Conservation (phyloP, 2,797 vertebrate species). For the Bovichtus diacanthus region DNA sequence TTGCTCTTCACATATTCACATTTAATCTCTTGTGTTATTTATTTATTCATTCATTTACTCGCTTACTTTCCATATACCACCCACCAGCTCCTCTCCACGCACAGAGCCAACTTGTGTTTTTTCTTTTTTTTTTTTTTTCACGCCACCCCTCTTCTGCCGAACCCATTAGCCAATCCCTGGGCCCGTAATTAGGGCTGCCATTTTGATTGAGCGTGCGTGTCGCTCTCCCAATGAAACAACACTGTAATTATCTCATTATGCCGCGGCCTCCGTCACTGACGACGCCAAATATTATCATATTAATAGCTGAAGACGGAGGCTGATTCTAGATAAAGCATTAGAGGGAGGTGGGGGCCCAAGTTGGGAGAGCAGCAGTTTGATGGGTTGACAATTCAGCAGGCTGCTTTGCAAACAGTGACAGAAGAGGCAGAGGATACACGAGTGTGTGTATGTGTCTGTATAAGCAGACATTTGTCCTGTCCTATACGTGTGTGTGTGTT, state of each 20-base stretch:
- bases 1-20: conserved; percentile 38
- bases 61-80: conserved; percentile 12
- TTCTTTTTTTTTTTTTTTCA: neutral
- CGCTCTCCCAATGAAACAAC: conserved; percentile 92
- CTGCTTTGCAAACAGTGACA: conserved; percentile 50
- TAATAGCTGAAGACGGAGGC: conserved; percentile 75
- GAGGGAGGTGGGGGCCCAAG: no score
- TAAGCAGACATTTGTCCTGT: neutral
- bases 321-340: conserved; percentile 56
- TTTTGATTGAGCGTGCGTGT: conserved; percentile 93
- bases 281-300: conserved; percentile 85
- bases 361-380: conserved; percentile 39
- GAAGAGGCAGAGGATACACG: conserved; percentile 1
- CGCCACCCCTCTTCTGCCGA: conserved; percentile 84
- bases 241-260: conserved; percentile 97
- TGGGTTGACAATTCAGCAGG: conserved; percentile 41
- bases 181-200: conserved; percentile 96
- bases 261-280: conserved; percentile 71
- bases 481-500: conserved; percentile 1
- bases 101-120: conserved; percentile 8
- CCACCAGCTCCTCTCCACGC: neutral
- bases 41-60: conserved; percentile 41
- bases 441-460: neutral
- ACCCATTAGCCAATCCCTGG: conserved; percentile 96
- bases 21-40: conserved; percentile 39